These are phyloP conservation scores for Lordiphosa stackelbergi DNA, from an alignment of 1,140 invertebrate species.

Conservation along the genomic window DNA sequence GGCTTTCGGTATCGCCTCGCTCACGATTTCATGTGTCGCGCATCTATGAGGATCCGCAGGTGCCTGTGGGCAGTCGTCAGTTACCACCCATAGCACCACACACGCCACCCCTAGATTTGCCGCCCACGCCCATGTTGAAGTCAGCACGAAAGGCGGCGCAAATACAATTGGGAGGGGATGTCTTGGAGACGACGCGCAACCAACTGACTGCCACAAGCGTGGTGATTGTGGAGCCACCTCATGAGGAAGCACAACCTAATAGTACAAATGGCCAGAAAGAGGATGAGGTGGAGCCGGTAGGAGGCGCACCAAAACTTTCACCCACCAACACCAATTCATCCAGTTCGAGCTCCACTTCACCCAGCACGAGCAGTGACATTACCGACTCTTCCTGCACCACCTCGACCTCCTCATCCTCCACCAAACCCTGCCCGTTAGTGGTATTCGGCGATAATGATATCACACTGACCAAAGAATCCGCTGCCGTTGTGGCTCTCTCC, in stretches of 20 bases:
- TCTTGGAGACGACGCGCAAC: constrained; percentile 18
- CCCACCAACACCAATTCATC: constrained; percentile 46
- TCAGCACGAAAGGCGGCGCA: constrained; percentile 51
- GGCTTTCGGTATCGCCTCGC: constrained; percentile 63
- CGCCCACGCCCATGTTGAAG: constrained; percentile 69
- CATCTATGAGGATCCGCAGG: constrained; percentile 69
- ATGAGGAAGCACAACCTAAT: constrained; percentile 22
- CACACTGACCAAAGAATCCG: constrained; percentile 68
- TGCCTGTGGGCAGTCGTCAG: constrained; percentile 45
- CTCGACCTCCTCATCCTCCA: constrained; percentile 1
- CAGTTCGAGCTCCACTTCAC: constrained; percentile 58
- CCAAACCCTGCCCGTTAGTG: constrained; percentile 59
- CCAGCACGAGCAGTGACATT: constrained; percentile 30
- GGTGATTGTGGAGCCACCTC: constrained; percentile 41
- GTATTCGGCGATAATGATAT: constrained; percentile 73
- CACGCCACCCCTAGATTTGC: constrained; percentile 63
- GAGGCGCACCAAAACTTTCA: constrained; percentile 21
- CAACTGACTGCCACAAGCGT: constrained; percentile 38
- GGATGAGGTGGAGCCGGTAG: constrained; percentile 3
- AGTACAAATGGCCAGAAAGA: constrained; percentile 48
- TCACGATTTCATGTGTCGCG: constrained; percentile 70
- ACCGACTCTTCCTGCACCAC: constrained; percentile 22
- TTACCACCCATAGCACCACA: constrained; percentile 59
- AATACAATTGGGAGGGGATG: constrained; percentile 26
- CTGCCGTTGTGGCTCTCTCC: constrained; percentile 45